These are phyloP conservation scores for Trachurus trachurus DNA, from an alignment of 2,797 vertebrate species.

Conservation along the genomic window DNA sequence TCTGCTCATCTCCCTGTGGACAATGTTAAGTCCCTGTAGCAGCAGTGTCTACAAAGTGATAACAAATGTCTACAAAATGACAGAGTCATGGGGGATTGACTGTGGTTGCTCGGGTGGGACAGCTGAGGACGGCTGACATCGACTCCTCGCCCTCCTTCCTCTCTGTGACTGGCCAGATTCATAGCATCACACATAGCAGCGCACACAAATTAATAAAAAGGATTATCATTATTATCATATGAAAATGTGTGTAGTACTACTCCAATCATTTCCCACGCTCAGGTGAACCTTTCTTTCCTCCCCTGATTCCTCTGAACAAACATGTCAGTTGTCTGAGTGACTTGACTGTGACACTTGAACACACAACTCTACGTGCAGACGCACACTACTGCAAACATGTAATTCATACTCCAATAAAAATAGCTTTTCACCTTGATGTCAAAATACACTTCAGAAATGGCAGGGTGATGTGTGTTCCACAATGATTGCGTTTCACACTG, in stretches of 20 bases:
- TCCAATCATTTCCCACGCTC: neutral
- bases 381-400: neutral
- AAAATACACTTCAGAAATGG: constrained; percentile 26
- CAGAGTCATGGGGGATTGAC: neutral
- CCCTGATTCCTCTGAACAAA: neutral
- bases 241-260: neutral
- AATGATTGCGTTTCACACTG: constrained; percentile 25
- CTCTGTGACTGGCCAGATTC: constrained; percentile 5
- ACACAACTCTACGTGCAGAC: neutral
- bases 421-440: neutral
- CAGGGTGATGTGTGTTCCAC: constrained; percentile 11
- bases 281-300: neutral
- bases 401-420: constrained; percentile 16
- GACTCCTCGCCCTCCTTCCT: neutral
- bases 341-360: neutral
- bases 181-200: neutral
- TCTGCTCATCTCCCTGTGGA: constrained; percentile 7
- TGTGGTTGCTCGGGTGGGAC: constrained; percentile 5
- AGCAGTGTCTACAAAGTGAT: constrained; percentile 9
- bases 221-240: neutral
- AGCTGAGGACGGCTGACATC: neutral
- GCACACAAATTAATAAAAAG: neutral
- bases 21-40: constrained; percentile 1
- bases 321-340: neutral
- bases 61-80: constrained; percentile 11